Evolutionary conservation across 2,113 vertebrate genomes (phyloP), one percentile per base, ranked within the genome.

Genomic region (Crotalus horridus): DNA sequence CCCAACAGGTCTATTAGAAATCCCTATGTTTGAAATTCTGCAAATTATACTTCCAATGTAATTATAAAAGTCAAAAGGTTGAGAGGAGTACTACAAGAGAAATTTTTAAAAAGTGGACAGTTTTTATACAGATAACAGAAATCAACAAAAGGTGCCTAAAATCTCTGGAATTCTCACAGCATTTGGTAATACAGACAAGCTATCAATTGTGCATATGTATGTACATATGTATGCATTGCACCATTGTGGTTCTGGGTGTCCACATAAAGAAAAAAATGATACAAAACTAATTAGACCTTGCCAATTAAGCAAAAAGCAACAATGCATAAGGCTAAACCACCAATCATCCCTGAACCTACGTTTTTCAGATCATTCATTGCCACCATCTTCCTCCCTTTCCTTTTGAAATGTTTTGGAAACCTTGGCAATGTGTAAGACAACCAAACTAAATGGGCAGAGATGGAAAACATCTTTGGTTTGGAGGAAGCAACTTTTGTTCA

Each of bases 131-230:
- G 48, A 46, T 85, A 90, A 90, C 24, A 51, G 89, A 87, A 48
- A 61, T 87, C 74, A 90, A 48, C 48, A 90, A 33, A 90, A 24
- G 3, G 90, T 87, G 56, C n/a, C 56, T 43, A 29, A 86, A 56
- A 87, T 93, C 20, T n/a, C 81, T 90, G 43, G 55, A 90, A 64
- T 53, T 59, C 74, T 93, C 13, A 23, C 89, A 90, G n/a, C 46
- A 21, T 81, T 15, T 43, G 87, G 39, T 88, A 69, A 92, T 85
- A 93, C 0, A 26, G 89, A 43, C 1, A 93, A 17, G 89, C 48
- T 56, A 54, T 56, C 92, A 51, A 3, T 87, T 90, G 55, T 85
- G 10, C 26, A 51, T 3, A 8, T 81, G 74, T 81, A 51, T 9
- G 48, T 54, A 13, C 2, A 54, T 33, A 39, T 39, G 33, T 43